Evolutionary conservation across 2,113 vertebrate species (phyloP).

Genomic region (Cathartes aura): DNA sequence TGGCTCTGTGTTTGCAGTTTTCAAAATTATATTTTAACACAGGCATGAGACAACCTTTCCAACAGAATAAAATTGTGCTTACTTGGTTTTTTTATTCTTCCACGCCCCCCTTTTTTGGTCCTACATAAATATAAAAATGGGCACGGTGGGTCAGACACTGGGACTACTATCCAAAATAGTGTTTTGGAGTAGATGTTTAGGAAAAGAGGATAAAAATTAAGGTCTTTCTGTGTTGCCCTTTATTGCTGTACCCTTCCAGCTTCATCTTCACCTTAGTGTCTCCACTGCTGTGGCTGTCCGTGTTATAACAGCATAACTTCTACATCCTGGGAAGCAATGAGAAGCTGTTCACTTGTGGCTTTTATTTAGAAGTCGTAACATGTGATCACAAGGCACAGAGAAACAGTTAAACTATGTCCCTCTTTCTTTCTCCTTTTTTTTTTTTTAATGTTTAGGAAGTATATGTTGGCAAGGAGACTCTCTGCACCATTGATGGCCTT

Average conservation of each 20-base stretch:
- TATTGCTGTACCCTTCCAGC: background rate
- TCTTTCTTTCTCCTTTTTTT: background rate
- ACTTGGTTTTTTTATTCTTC: background rate
- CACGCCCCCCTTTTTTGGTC: background rate
- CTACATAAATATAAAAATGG: background rate
- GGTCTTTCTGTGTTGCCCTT: background rate
- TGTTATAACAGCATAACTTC: background rate
- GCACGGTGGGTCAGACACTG: background rate
- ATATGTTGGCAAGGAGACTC: conserved; percentile 96
- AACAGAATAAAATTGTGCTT: background rate
- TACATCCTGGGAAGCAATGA: background rate
- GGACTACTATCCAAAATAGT: background rate
- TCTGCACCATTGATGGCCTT: conserved; percentile 97
- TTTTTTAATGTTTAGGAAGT: conserved; percentile 83
- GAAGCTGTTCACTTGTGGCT: background rate
- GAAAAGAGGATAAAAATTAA: background rate
- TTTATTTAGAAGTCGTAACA: background rate
- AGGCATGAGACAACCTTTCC: background rate
- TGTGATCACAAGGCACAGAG: background rate
- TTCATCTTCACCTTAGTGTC: background rate
- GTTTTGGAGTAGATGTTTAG: background rate
- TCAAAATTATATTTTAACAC: background rate
- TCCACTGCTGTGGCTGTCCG: background rate
- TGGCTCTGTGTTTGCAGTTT: background rate
- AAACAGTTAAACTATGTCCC: background rate